These are phyloP conservation scores for Heteronetta atricapilla DNA, from an alignment of 2,113 vertebrate species.

Conservation along the genomic window DNA sequence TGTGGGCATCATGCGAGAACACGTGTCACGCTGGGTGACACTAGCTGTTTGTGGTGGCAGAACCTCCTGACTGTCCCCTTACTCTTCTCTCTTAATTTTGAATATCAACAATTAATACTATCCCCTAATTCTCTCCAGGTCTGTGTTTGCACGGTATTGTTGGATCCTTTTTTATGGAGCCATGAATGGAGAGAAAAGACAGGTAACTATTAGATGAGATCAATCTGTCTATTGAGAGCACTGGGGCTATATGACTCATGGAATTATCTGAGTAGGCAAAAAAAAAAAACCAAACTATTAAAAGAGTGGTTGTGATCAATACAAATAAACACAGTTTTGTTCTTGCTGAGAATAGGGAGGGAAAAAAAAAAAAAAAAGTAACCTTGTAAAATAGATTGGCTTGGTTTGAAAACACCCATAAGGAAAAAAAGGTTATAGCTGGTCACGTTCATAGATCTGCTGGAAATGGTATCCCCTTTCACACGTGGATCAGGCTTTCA, in stretches of 20 bases:
- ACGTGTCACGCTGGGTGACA: background rate
- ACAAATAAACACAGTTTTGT: background rate
- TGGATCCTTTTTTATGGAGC: background rate
- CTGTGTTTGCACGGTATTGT: background rate
- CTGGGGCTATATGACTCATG: background rate
- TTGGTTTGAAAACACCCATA: background rate
- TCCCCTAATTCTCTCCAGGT: background rate
- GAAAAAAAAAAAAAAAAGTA: background rate
- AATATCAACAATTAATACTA: background rate
- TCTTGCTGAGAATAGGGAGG: background rate
- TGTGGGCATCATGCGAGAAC: background rate
- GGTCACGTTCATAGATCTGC: background rate
- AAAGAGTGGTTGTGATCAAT: background rate
- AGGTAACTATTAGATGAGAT: background rate
- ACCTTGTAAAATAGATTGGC: background rate
- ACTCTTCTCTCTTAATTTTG: background rate
- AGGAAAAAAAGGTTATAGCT: background rate
- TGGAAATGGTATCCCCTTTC: background rate
- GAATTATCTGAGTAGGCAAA: background rate
- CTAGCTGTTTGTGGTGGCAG: background rate
- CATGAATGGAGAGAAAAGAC: background rate
- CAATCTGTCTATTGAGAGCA: background rate
- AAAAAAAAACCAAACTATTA: background rate
- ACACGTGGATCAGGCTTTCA: background rate
- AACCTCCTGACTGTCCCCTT: background rate